Base-by-base conservation (phyloP, 1,140 invertebrate genomes). In the Carcinoscorpius rotundicauda region DNA sequence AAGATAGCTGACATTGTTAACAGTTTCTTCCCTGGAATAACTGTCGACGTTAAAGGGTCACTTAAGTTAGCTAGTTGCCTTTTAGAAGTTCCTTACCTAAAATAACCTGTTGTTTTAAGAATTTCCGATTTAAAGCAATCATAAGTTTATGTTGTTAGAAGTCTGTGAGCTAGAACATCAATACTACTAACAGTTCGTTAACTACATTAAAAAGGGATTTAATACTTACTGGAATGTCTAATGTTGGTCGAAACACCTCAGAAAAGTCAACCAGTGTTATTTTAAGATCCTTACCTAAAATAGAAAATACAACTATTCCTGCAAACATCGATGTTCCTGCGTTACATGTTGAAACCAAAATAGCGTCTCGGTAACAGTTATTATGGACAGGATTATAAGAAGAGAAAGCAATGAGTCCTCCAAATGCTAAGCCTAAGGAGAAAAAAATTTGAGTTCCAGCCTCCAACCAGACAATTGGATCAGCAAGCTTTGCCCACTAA, bases 371-470 rank as follows among this genome's bases (percentile, higher is more conserved):
- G 73, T 90, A 94, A 74, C 91, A 95, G 77, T 97, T 96, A 77
- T 97, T 97, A 73, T 95, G 93, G 0, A 95, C 89, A 11, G 91
- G 90, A 77, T 97, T 97, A 77, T 97, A 97, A 0, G 92, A 96
- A 0, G 91, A 92, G 75, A 93, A 96, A 3, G 93, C 93, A 61
- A 96, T 95, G 4, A 97, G 78, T 0, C 93, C 92, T 11, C 95
- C 95, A 72, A 97, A 98, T 6, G 92, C 94, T 57, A 97, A 78
- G 3, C 95, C 95, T 62, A 98, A 80, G 0, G 92, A 97, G 77
- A 97, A 98, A 79, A 98, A 98, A 71, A 98, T 97, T 76, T 98
- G 95, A 0, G 93, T 96, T 4, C 91, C 94, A 0, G 95, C 94
- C 79, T 96, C 93, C 29, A 97, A 76, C 95, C 95, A 98, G 0